Conservation (phyloP, 2,113 vertebrate genomes). For the Apodemus sylvaticus region DNA sequence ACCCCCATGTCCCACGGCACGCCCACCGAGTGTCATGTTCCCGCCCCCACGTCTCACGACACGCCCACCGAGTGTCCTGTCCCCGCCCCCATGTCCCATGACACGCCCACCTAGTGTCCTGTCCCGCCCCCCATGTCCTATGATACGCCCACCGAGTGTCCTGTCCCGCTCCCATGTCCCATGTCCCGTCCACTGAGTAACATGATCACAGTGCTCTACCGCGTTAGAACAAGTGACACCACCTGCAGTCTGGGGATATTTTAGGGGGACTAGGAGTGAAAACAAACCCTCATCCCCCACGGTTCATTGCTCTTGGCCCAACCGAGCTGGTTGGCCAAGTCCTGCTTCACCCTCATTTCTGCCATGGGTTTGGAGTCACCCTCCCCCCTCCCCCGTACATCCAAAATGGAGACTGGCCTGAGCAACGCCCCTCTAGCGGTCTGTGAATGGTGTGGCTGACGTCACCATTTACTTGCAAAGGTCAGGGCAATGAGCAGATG, state of each 20-base stretch:
- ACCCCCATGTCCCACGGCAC: no score
- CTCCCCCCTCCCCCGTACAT: slow-evolving; percentile 59
- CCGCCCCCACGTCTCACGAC: no score
- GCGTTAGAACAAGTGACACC: not conserved
- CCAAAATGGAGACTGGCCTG: slow-evolving; percentile 65
- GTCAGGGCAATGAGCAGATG: slow-evolving; percentile 54
- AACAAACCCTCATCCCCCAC: slow-evolving; percentile 8
- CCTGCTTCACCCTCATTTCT: slow-evolving; percentile 63
- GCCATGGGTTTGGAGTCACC: slow-evolving; percentile 69
- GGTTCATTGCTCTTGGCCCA: slow-evolving; percentile 66
- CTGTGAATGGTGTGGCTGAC: slow-evolving; percentile 58
- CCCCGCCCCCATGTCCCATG: no score
- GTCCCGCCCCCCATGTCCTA: no score
- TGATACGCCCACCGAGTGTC: no score
- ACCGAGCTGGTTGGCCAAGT: slow-evolving; percentile 69
- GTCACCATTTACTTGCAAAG: slow-evolving; percentile 77
- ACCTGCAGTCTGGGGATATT: not conserved
- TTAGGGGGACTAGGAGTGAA: slow-evolving; percentile 33
- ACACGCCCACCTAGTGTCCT: no score
- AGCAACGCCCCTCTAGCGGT: slow-evolving; percentile 71
- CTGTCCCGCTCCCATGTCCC: no score
- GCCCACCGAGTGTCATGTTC: no score
- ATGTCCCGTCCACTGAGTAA: not conserved
- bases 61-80: no score
- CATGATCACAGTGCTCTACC: slow-evolving; percentile 59